A percentile compares a stretch with the other conserved stretches of the same genome.
phyloP scores from a whole-genome alignment of 2,888 invertebrate genomes.

The Tortrix viridana region DNA sequence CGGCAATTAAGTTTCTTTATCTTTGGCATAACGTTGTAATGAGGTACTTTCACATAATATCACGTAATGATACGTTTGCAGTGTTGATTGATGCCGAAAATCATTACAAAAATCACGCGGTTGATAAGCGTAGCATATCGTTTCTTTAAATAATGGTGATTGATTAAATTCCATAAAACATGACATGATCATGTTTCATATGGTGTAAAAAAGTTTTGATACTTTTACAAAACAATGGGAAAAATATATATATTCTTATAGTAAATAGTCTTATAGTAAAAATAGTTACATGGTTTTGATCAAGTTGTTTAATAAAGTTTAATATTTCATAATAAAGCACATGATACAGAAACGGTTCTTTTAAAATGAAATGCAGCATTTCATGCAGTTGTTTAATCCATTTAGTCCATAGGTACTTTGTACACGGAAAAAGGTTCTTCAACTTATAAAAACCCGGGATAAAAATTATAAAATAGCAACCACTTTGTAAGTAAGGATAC shows the following conservation, averaged over 20 bases:
- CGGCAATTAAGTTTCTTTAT: constrained; percentile 25
- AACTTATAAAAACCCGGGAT: too few relatives aligned
- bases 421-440: too few relatives aligned
- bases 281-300: too few relatives aligned
- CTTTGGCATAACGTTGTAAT: constrained; percentile 15
- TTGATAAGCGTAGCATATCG: background rate
- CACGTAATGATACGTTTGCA: constrained; percentile 5
- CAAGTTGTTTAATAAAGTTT: too few relatives aligned
- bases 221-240: too few relatives aligned
- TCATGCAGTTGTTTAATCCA: too few relatives aligned
- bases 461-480: background rate
- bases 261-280: too few relatives aligned
- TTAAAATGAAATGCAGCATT: too few relatives aligned
- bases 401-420: too few relatives aligned
- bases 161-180: background rate
- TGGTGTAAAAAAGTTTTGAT: background rate
- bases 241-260: too few relatives aligned
- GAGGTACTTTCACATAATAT: constrained; percentile 28
- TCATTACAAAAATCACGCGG: background rate
- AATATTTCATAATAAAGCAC: too few relatives aligned
- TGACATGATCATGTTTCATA: background rate
- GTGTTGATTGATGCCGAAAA: background rate
- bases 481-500: background rate
- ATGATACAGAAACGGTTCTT: too few relatives aligned
- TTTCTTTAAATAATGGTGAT: background rate